phyloP scores from a whole-genome alignment of 2,888 invertebrate genomes.

The Dasypolia templi region DNA sequence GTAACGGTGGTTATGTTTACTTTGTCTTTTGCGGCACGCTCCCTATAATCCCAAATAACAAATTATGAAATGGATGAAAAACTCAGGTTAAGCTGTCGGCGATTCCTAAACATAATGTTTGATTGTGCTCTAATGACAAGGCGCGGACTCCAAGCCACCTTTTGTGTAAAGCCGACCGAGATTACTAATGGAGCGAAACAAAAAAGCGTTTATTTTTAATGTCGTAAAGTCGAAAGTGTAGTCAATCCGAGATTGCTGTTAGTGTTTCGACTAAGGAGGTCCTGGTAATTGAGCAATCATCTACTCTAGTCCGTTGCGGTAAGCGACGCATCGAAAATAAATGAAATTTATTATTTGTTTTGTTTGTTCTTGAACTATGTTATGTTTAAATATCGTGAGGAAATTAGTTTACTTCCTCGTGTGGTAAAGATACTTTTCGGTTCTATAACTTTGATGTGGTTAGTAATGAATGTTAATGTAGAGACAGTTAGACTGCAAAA shows the following conservation, averaged over 20 bases:
- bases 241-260: constrained; percentile 74
- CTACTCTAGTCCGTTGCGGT: constrained; percentile 89
- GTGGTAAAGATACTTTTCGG: constrained; percentile 6
- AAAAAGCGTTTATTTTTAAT: constrained; percentile 81
- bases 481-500: neutral
- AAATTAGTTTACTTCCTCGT: constrained; percentile 67
- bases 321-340: constrained; percentile 87
- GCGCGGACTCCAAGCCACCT: constrained; percentile 87
- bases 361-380: constrained; percentile 76
- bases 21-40: constrained; percentile 88
- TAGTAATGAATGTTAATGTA: constrained; percentile 13
- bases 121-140: constrained; percentile 90
- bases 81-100: constrained; percentile 89
- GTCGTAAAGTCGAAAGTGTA: constrained; percentile 83
- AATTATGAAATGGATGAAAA: constrained; percentile 90
- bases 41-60: constrained; percentile 89
- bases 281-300: constrained; percentile 90
- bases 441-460: constrained; percentile 4
- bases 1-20: constrained; percentile 84
- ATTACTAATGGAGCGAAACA: constrained; percentile 78
- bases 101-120: constrained; percentile 90
- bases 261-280: constrained; percentile 89
- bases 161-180: constrained; percentile 87
- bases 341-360: constrained; percentile 88
- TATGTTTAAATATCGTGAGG: constrained; percentile 72